phyloP scores from a whole-genome alignment of 2,888 invertebrate genomes.

The Chirona hameri region DNA sequence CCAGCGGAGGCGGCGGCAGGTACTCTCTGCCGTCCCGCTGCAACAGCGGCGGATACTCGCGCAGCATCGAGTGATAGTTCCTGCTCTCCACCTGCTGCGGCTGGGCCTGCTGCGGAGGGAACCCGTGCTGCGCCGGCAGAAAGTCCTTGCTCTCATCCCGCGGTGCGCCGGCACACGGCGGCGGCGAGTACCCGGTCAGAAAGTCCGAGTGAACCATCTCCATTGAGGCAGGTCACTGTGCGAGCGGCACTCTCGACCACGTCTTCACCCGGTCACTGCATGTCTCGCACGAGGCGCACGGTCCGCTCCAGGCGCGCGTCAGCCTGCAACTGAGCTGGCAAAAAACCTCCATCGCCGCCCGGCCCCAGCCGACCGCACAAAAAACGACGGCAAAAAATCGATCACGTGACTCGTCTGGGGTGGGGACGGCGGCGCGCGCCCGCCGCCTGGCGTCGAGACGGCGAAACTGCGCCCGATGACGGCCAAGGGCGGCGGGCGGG shows the following conservation, averaged over 20 bases:
- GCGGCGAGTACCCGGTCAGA: background rate
- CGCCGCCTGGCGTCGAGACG: background rate
- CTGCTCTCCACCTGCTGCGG: background rate
- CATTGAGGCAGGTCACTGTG: background rate
- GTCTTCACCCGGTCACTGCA: background rate
- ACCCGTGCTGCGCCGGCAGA: background rate
- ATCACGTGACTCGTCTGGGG: conserved; percentile 27
- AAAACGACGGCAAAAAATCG: conserved; percentile 10
- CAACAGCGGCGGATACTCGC: background rate
- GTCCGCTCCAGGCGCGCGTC: background rate
- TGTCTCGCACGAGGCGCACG: background rate
- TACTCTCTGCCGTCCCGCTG: background rate
- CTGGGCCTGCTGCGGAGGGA: background rate
- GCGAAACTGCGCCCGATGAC: conserved; percentile 40
- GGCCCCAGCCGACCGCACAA: conserved; percentile 25
- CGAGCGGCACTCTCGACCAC: too few species aligned
- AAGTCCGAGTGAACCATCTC: conserved; percentile 24
- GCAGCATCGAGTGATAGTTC: background rate
- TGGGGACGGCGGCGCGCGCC: conserved; percentile 7
- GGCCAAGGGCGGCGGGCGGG: conserved; percentile 42
- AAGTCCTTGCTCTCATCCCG: background rate
- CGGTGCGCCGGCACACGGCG: background rate
- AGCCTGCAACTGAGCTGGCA: conserved; percentile 10
- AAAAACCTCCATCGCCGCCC: conserved; percentile 7
- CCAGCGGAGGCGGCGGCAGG: background rate